Base-by-base conservation (phyloP, 2,797 vertebrate genomes). In the Urocyon cinereoargenteus region DNA sequence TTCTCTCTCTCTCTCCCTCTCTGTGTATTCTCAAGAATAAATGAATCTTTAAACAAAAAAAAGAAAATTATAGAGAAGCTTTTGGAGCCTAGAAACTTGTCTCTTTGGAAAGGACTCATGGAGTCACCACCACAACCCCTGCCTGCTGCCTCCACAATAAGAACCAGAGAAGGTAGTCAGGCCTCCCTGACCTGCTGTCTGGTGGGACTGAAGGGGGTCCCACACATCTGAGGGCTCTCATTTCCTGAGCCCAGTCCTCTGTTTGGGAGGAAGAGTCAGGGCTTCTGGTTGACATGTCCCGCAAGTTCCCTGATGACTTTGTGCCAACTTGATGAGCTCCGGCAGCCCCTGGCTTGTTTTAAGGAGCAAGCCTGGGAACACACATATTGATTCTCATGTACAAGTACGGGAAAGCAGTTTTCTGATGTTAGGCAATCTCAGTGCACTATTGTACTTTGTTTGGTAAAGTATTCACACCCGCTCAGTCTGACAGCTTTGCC, bases 191-290 rank as follows among this genome's bases (percentile, higher is more conserved):
- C 26, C 21, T 0, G 1, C 75, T 26, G 1, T 49, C 55, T n/a
- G n/a, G 2, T 11, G 51, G 49, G 51, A 15, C 18, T 0, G 10
- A 75, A 45, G 36, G 34, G 24, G 55, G 40, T 45, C 40, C 40
- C 40, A 45, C 40, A 45, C 40, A 45, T 45, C 40, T 40, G 40
- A 40, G 40, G 40, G 78, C 6, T 53, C 31, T 6, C 28, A 1
- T 14, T 12, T 7, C 49, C 26, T 2, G 9, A 3, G 51, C 21
- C 4, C 24, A 8, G 85, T 22, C 36, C 9, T 18, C 19, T 1
- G 0, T 6, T 15, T 51, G 1, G 5, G 36, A 21, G 3, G 49
- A 57, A 14, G 49, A 19, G n/a, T n/a, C 13, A 2, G n/a, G 14
- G 34, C 3, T 13, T 82, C 88, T 70, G 68, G 11, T 6, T 26